Evolutionary conservation across 2,113 vertebrate genomes (phyloP), one percentile per base, ranked within the genome.

Genomic region (Crotophaga sulcirostris): DNA sequence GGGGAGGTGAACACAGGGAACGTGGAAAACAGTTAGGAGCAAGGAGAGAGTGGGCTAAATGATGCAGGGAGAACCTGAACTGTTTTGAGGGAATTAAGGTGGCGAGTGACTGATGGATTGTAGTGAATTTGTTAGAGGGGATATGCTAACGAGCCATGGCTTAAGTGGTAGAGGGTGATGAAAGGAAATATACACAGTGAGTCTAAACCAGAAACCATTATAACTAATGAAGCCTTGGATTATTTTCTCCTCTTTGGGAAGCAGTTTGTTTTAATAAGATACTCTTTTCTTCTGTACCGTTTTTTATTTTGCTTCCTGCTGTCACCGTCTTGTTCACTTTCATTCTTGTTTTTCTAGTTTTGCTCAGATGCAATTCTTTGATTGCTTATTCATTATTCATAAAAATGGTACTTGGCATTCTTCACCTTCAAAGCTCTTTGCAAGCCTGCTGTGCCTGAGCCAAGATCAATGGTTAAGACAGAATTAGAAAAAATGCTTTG

Each of bases 381-480:
- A 91, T 91, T 91, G 66, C 93, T 89, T 95, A 80, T 96, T 93
- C 87, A 91, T 96, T 96, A 93, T 97, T 95, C 90, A 93, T 93
- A 89, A 79, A 88, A 95, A 80, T 89, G 31, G 42, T 66, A 45
- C 56, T 93, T 95, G 90, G 60, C 83, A 91, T 84, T 91, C 69
- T 94, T 92, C 84, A 82, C 60, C 84, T 85, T 91, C 79, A 95
- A 93, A 95, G 87, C 77, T 92, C 87, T 92, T 96, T 44, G 56
- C 74, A 81, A 92, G 78, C 93, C 84, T 92, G 67, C 87, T 92
- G 70, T 78, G 77, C 81, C 86, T 89, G 52, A 95, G 86, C 80
- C 70, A 86, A 96, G 94, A 95, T 95, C 85, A 96, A 70, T 87
- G 77, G 70, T 86, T 95, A 77, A 84, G 72, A 87, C n/a, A 82